A percentile compares a stretch with the other conserved stretches of the same genome.
These are phyloP conservation scores for Meloidogyne hapla DNA, from an alignment of 1,140 invertebrate species.

Conservation along the genomic window DNA sequence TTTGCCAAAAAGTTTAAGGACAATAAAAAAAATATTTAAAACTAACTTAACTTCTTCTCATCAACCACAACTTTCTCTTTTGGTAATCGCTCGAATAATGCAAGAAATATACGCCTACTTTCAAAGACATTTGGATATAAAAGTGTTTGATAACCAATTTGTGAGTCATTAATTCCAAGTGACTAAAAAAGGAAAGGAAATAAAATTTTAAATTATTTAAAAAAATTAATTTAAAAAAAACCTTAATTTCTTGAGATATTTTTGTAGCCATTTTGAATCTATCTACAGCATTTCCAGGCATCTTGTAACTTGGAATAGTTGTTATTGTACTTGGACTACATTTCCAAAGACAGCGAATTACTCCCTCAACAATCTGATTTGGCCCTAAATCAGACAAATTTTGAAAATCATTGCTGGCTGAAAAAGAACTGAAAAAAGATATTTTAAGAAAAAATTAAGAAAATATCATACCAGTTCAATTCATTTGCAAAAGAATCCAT, in stretches of 20 bases:
- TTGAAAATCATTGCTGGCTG: constrained; percentile 6
- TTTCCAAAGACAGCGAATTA: constrained; percentile 33
- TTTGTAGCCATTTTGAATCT: constrained; percentile 34
- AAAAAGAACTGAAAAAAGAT: constrained; percentile 34
- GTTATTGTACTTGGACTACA: constrained; percentile 26
- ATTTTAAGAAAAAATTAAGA: neutral
- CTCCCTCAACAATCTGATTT: constrained; percentile 32
- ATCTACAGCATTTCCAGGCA: constrained; percentile 31
- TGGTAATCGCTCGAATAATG: constrained; percentile 33
- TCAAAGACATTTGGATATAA: constrained; percentile 40
- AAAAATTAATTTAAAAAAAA: constrained; percentile 7
- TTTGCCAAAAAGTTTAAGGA: too few species aligned
- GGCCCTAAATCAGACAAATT: constrained; percentile 8
- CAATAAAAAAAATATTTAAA: constrained; percentile 9
- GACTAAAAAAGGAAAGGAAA: constrained; percentile 24
- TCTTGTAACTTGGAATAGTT: constrained; percentile 27
- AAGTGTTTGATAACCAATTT: constrained; percentile 39
- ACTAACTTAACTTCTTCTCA: constrained; percentile 32
- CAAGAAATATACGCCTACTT: constrained; percentile 30
- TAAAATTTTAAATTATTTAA: constrained; percentile 22
- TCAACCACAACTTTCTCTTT: constrained; percentile 27
- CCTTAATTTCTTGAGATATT: constrained; percentile 30
- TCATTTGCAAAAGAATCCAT: constrained; percentile 26
- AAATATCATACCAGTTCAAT: constrained; percentile 35
- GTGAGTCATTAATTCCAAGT: constrained; percentile 30